A percentile compares a stretch with the other conserved stretches of the same genome.
Conservation (phyloP, 2,888 invertebrate genomes). For the Phortica okadai region DNA sequence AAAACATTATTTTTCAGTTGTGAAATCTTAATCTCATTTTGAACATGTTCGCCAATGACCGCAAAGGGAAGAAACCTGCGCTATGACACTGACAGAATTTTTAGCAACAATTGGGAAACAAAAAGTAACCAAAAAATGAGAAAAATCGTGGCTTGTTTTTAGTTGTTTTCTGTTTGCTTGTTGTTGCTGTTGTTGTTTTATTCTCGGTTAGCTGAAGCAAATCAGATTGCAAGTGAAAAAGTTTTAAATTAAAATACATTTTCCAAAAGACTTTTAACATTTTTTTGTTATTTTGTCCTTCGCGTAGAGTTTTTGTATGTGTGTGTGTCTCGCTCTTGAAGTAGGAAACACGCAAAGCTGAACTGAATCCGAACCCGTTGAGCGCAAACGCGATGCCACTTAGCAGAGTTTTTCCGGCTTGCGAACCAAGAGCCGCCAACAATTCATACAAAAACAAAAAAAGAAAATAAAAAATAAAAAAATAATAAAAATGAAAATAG, state of each 20-base stretch:
- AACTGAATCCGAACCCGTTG: slow-evolving; percentile 42
- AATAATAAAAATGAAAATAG: neutral
- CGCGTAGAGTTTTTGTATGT: slow-evolving; percentile 26
- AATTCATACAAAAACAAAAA: neutral
- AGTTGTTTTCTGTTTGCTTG: neutral
- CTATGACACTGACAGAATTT: slow-evolving; percentile 4
- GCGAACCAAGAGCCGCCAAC: neutral
- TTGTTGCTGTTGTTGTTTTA: slow-evolving; percentile 5
- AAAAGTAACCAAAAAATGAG: neutral
- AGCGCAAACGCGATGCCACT: slow-evolving; percentile 50
- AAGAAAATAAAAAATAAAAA: neutral
- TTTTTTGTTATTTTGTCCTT: slow-evolving; percentile 52
- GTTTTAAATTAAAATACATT: slow-evolving; percentile 68
- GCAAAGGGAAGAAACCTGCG: slow-evolving; percentile 7
- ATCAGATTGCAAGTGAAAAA: slow-evolving; percentile 47
- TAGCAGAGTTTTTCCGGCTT: neutral
- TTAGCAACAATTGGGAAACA: neutral
- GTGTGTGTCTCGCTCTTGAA: slow-evolving; percentile 48
- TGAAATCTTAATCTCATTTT: neutral
- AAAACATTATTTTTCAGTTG: neutral
- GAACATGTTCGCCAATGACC: neutral
- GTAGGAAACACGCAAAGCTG: slow-evolving; percentile 59
- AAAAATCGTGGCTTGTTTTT: neutral
- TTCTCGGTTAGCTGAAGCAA: slow-evolving; percentile 36
- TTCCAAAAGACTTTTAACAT: slow-evolving; percentile 54